Conservation (phyloP, 2,888 invertebrate species). For the Eremobia ochroleuca region DNA sequence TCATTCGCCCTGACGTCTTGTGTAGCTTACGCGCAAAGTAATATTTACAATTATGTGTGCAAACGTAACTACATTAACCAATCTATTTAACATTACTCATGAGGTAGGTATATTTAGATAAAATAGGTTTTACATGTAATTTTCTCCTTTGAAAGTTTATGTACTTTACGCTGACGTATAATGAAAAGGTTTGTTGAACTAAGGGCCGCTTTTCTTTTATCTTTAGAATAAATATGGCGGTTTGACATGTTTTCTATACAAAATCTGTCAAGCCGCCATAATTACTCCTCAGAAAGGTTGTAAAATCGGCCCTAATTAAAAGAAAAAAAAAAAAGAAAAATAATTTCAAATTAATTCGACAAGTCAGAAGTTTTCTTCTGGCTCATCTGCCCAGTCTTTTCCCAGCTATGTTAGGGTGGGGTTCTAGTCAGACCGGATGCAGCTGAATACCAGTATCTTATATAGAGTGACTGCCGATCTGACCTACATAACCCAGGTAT, state of each 20-base stretch:
- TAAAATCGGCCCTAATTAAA: neutral
- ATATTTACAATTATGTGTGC: constrained; percentile 29
- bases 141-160: neutral
- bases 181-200: neutral
- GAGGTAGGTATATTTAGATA: neutral
- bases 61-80: constrained; percentile 1
- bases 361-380: neutral
- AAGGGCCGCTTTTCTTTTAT: neutral
- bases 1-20: constrained; percentile 16
- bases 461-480: no score
- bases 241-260: no score
- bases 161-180: neutral
- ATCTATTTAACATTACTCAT: neutral
- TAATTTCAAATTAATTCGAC: neutral
- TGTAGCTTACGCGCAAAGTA: neutral
- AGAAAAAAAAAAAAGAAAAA: neutral
- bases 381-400: neutral
- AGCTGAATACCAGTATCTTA: no score
- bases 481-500: neutral
- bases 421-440: no score
- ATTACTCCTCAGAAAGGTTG: no score
- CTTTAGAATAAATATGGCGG: no score
- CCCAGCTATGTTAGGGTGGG: no score
- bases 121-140: neutral
- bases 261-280: neutral